phyloP scores from a whole-genome alignment of 2,888 invertebrate genomes.

The Andrena marginata region DNA sequence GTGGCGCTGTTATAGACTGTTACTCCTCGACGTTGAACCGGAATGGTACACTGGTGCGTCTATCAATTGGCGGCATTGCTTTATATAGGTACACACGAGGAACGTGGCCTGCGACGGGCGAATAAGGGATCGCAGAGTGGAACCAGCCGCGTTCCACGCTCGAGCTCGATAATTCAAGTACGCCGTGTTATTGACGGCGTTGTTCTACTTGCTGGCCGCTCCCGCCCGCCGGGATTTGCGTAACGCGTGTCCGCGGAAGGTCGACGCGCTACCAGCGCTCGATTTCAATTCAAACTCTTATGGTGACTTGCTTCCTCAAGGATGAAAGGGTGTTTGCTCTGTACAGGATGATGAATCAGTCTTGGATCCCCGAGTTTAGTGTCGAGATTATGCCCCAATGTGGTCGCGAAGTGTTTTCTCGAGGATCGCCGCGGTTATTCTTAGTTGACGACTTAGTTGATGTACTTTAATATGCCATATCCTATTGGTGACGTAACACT shows the following conservation, averaged over 20 bases:
- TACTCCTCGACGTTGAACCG: slow-evolving; percentile 28
- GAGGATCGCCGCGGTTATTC: too few relatives aligned
- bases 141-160: slow-evolving; percentile 75
- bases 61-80: slow-evolving; percentile 51
- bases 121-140: slow-evolving; percentile 62
- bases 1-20: not conserved
- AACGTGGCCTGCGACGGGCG: slow-evolving; percentile 63
- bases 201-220: slow-evolving; percentile 30
- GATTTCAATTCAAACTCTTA: not conserved
- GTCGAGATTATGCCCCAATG: too few relatives aligned
- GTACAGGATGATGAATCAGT: too few relatives aligned
- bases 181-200: slow-evolving; percentile 72
- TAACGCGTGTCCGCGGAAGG: slow-evolving; percentile 32
- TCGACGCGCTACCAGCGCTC: not conserved
- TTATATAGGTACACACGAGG: slow-evolving; percentile 61
- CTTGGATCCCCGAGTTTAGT: too few relatives aligned
- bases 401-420: too few relatives aligned
- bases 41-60: slow-evolving; percentile 48
- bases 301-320: slow-evolving; percentile 1
- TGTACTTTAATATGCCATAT: too few relatives aligned
- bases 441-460: too few relatives aligned
- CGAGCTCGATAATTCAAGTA: slow-evolving; percentile 79
- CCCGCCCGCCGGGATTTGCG: slow-evolving; percentile 46
- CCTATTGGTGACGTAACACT: too few relatives aligned
- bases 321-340: not conserved